Evolutionary conservation across 2,797 vertebrate species (phyloP).

Genomic region (Lagocephalus sceleratus): DNA sequence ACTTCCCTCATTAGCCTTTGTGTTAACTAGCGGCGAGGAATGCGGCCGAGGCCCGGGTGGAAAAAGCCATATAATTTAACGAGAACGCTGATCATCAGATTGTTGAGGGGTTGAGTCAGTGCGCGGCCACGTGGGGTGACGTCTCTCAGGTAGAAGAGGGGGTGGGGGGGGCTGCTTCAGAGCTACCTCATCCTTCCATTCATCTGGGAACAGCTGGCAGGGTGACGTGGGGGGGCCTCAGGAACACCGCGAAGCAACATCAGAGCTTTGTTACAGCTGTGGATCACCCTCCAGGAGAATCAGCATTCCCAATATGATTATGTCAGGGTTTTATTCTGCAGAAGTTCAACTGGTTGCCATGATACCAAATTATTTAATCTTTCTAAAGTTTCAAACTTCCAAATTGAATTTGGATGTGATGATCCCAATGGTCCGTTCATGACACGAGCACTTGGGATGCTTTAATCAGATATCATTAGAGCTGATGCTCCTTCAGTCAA

Average conservation of each 20-base stretch:
- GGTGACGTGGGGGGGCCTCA: background rate
- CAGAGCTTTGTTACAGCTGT: background rate
- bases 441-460: no score
- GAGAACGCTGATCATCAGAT: slow-evolving; percentile 71
- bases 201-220: slow-evolving; percentile 6
- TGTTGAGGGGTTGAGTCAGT: slow-evolving; percentile 67
- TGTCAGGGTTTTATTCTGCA: no score
- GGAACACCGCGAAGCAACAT: slow-evolving; percentile 1
- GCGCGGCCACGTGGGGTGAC: slow-evolving; percentile 13
- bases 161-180: slow-evolving; percentile 17
- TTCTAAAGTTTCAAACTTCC: no score
- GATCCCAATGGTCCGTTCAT: no score
- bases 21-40: slow-evolving; percentile 76
- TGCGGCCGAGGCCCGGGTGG: slow-evolving; percentile 73
- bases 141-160: slow-evolving; percentile 31
- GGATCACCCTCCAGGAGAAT: no score
- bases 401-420: no score
- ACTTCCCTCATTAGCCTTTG: slow-evolving; percentile 59
- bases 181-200: slow-evolving; percentile 18
- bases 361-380: no score
- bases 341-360: no score
- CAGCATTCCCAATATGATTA: no score
- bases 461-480: no score
- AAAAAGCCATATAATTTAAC: slow-evolving; percentile 83
- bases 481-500: no score